Evolutionary conservation across 2,113 vertebrate genomes (phyloP), one percentile per base, ranked within the genome.

Genomic region (Anser cygnoides): DNA sequence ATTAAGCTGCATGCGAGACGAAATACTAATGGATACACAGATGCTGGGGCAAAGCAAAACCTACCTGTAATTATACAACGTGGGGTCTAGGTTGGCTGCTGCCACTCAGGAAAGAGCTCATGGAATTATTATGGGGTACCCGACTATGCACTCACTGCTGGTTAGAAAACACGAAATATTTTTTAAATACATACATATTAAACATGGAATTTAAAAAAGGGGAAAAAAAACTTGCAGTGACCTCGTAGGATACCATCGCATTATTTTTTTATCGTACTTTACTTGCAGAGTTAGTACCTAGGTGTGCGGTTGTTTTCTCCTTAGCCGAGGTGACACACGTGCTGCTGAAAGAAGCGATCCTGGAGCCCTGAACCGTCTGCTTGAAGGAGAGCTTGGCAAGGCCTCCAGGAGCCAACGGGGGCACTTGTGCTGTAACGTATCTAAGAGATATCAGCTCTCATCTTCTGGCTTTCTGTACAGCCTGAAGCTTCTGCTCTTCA

Each of bases 61-160:
- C 58, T 4, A 13, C n/a, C 19, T 25, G 1, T 5, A 29, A 44
- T 5, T 21, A 39, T 13, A 18, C 29, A n/a, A 20, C 0, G 3
- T 9, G 57, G 15, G 49, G 49, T 63, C 57, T 7, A 39, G 44
- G 44, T 15, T 39, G 15, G 25, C 72, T 66, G 1, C 11, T 46
- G n/a, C 37, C n/a, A 10, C 13, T 54, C 58, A 66, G 65, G 33
- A 52, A 46, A 23, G 23, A 39, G 58, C 33, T 44, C 16, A 4
- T 10, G 65, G 33, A 41, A 15, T 59, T 37, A 6, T 19, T 41
- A 21, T 1, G 16, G 43, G 28, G 9, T 33, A 26, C 13, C 8
- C n/a, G 46, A 8, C 83, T 55, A 61, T 41, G n/a, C 55, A 17
- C 9, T 75, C 62, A 18, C 41, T n/a, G 76, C 55, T 11, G 35